Conservation (phyloP, 2,888 invertebrate species). For the Desoria tigrina region DNA sequence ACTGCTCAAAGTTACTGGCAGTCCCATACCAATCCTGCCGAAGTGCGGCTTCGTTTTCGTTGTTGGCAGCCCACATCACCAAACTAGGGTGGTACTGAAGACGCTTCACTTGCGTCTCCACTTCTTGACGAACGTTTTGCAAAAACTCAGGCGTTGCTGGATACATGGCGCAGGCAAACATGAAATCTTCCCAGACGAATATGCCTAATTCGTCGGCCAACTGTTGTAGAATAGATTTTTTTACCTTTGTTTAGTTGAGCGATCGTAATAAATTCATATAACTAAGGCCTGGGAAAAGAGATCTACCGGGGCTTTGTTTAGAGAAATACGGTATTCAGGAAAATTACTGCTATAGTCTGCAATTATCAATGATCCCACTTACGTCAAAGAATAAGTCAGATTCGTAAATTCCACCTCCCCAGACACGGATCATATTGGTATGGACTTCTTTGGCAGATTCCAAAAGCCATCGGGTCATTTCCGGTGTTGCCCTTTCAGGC, state of each 20-base stretch:
- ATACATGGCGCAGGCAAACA: constrained; percentile 64
- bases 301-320: not conserved
- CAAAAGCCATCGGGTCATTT: constrained; percentile 56
- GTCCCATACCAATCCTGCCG: constrained; percentile 72
- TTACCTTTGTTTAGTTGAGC: not conserved
- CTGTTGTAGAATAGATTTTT: constrained; percentile 38
- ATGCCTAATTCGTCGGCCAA: constrained; percentile 61
- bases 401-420: constrained; percentile 48
- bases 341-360: no score
- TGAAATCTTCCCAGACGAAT: constrained; percentile 63
- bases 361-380: constrained; percentile 12
- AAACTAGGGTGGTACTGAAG: constrained; percentile 61
- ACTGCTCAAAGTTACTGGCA: constrained; percentile 60
- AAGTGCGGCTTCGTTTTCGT: constrained; percentile 72
- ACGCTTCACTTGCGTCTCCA: constrained; percentile 59
- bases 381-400: constrained; percentile 38
- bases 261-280: not conserved
- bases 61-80: constrained; percentile 64
- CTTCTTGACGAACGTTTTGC: constrained; percentile 58
- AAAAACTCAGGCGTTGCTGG: constrained; percentile 59
- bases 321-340: not conserved
- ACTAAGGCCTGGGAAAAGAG: not conserved
- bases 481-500: constrained; percentile 57
- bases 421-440: constrained; percentile 60
- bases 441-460: constrained; percentile 58